A percentile compares a stretch with the other conserved stretches of the same genome.
These are phyloP conservation scores for Conomelus anceps DNA, from an alignment of 2,888 invertebrate genomes.

Conservation along the genomic window DNA sequence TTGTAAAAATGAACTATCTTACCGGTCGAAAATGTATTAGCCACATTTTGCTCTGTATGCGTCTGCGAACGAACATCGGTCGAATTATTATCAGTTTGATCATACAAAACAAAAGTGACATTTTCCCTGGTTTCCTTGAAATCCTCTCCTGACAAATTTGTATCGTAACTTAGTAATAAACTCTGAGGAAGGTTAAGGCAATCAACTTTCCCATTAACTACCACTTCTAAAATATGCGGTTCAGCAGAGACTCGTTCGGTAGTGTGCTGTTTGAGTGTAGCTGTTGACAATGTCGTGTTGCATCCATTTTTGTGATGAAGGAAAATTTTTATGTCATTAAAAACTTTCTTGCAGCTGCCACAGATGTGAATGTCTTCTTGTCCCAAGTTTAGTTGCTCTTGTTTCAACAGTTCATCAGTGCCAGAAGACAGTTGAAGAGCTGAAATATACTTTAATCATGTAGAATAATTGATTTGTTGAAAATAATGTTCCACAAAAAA, in stretches of 20 bases:
- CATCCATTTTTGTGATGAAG: conserved; percentile 18
- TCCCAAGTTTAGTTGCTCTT: neutral
- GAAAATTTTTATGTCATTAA: conserved; percentile 16
- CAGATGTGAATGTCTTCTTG: conserved; percentile 21
- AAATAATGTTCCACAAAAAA: neutral
- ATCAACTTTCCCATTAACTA: neutral
- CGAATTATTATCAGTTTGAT: neutral
- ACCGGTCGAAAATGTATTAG: neutral
- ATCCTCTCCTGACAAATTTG: neutral
- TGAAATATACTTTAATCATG: neutral
- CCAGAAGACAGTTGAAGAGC: neutral
- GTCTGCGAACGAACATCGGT: neutral
- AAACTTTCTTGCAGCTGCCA: conserved; percentile 17
- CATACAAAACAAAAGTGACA: neutral
- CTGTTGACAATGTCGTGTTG: neutral
- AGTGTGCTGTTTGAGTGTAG: neutral
- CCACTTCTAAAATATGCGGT: neutral
- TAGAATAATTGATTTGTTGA: neutral
- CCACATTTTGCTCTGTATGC: neutral
- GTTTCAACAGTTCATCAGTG: neutral
- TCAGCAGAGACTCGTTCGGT: neutral
- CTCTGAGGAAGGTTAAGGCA: neutral
- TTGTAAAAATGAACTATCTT: neutral
- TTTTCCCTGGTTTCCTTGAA: neutral
- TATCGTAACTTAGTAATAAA: neutral